These are phyloP conservation scores for Anoura caudifer DNA, from an alignment of 2,113 vertebrate genomes.

Conservation along the genomic window DNA sequence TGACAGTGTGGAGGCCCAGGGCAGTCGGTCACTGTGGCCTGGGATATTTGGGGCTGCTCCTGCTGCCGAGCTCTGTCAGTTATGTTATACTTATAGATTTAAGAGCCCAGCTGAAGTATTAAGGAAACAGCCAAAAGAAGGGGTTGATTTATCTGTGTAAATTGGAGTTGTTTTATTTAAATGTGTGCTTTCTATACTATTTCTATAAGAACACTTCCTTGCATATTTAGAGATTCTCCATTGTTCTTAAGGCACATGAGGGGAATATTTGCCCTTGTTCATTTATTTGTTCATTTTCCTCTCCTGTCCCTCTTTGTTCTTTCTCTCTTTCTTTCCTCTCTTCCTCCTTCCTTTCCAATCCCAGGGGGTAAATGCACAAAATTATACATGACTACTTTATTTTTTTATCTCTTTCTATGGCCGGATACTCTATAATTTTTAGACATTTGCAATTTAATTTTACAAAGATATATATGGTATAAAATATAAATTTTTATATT, in stretches of 20 bases:
- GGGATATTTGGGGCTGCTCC: background rate
- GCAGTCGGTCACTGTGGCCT: background rate
- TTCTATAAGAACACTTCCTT: background rate
- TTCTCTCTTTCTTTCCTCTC: background rate
- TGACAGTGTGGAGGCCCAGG: background rate
- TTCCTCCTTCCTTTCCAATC: background rate
- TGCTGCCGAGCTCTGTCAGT: background rate
- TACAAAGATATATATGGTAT: background rate
- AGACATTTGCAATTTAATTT: background rate
- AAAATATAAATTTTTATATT: background rate
- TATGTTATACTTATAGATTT: background rate
- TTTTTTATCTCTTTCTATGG: background rate
- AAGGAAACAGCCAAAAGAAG: background rate
- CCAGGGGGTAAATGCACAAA: background rate
- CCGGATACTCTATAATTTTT: background rate
- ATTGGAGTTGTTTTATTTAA: background rate
- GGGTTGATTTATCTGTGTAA: background rate
- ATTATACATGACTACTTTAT: background rate
- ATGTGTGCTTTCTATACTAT: background rate
- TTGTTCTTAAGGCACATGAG: background rate
- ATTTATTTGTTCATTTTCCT: background rate
- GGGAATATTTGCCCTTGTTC: background rate
- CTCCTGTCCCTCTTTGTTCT: background rate
- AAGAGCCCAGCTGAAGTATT: background rate
- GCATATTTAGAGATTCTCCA: background rate